phyloP scores from a whole-genome alignment of 1,140 invertebrate species.

The Lepeophtheirus salmonis region DNA sequence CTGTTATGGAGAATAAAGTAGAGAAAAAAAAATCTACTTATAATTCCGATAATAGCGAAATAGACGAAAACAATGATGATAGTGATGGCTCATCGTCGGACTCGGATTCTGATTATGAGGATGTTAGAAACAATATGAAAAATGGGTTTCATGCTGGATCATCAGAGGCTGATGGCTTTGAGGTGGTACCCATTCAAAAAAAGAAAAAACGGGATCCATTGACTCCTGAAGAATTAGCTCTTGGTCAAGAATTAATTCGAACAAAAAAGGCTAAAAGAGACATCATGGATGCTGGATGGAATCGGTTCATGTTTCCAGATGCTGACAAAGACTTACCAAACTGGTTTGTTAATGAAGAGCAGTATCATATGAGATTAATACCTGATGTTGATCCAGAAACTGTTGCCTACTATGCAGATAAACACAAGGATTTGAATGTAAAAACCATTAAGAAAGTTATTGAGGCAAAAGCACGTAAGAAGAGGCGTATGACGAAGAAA shows the following conservation, averaged over 20 bases:
- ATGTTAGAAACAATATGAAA: conserved; percentile 20
- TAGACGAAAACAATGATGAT: conserved; percentile 39
- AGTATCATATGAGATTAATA: conserved; percentile 48
- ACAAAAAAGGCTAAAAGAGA: conserved; percentile 69
- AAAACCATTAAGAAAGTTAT: conserved; percentile 93
- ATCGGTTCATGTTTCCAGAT: conserved; percentile 30
- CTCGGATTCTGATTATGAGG: conserved; percentile 23
- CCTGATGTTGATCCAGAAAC: conserved; percentile 24
- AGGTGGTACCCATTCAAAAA: conserved; percentile 11
- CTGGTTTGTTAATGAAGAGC: conserved; percentile 91
- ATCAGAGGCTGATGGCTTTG: conserved; percentile 19
- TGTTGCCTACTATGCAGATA: conserved; percentile 34
- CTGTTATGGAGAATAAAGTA: conserved; percentile 14
- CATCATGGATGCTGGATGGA: conserved; percentile 44
- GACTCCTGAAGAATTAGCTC: conserved; percentile 59
- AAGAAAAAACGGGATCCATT: conserved; percentile 49
- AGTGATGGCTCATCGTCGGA: conserved; percentile 30
- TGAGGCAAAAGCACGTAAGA: conserved; percentile 93
- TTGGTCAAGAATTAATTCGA: conserved; percentile 61
- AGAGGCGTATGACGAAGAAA: conserved; percentile 60
- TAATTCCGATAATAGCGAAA: conserved; percentile 20
- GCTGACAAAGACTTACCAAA: conserved; percentile 66
- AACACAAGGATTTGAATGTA: conserved; percentile 66
- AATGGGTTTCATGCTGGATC: conserved; percentile 14
- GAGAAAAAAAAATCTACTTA: conserved; percentile 24